Percentiles rank a stretch among this genome's conserved stretches.
Evolutionary conservation across 2,797 vertebrate species (phyloP).

Genomic region (Rhinatrema bivittatum): DNA sequence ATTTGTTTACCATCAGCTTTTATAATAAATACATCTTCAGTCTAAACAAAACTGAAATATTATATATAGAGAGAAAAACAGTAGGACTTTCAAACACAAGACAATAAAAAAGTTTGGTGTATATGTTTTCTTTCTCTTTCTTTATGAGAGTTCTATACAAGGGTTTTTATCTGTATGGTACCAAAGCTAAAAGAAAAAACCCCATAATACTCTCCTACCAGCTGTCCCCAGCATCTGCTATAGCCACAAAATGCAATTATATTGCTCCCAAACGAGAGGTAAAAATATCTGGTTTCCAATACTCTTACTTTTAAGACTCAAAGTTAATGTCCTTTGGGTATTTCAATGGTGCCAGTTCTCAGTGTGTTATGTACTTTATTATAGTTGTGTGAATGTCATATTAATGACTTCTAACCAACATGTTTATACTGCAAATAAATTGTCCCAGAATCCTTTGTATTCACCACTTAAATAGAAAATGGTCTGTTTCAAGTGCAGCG

Average conservation of each 20-base stretch:
- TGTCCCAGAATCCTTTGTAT: conserved; percentile 43
- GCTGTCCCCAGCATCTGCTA: conserved; percentile 89
- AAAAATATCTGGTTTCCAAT: conserved; percentile 84
- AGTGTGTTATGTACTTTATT: conserved; percentile 60
- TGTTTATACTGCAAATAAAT: conserved; percentile 54
- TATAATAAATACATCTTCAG: conserved; percentile 8
- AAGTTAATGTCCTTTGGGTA: conserved; percentile 68
- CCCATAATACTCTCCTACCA: conserved; percentile 70
- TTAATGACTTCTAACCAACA: conserved; percentile 57
- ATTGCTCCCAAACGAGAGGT: conserved; percentile 82
- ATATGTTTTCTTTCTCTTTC: conserved; percentile 21
- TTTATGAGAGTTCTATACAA: conserved; percentile 28
- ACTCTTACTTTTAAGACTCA: conserved; percentile 80
- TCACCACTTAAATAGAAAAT: conserved; percentile 8
- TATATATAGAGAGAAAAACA: neutral
- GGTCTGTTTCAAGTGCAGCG: no score
- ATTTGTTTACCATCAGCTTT: conserved; percentile 9
- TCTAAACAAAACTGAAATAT: conserved; percentile 4
- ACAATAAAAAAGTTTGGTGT: conserved; percentile 13
- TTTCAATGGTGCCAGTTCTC: conserved; percentile 52
- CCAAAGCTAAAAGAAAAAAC: conserved; percentile 43
- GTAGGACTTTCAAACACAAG: conserved; percentile 18
- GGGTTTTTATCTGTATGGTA: conserved; percentile 40
- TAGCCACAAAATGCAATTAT: conserved; percentile 72
- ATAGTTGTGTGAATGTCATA: conserved; percentile 60